Evolutionary conservation across 1,140 invertebrate species (phyloP), one percentile per base, ranked within the genome.

Genomic region (Eumeta japonica): DNA sequence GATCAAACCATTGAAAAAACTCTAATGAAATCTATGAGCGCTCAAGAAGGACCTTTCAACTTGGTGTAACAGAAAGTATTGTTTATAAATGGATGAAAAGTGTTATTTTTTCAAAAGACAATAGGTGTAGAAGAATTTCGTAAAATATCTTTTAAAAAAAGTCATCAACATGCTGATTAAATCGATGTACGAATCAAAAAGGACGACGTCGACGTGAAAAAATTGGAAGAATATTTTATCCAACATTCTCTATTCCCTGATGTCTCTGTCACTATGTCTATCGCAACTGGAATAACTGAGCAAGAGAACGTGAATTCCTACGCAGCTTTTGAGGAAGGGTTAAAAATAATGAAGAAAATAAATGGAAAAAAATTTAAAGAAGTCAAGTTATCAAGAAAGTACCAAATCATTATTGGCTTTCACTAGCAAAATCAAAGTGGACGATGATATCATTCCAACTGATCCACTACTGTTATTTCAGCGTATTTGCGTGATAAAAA

Each of bases 391-490:
- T 39, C 27, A 28, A 47, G 35, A 15, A 51, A 51, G 42, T 32
- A 51, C 28, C 39, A 48, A 39, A 36, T 45, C n/a, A 49, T 35
- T 53, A 30, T 44, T 45, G 37, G 42, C 41, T 10, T 28, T 14
- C n/a, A 49, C 16, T 47, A 45, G 14, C 37, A 49, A 49, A 46
- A 49, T 54, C 18, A 52, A 54, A 47, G 36, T 54, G 19, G 3
- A 46, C 44, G 44, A 47, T 35, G 41, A 52, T 24, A 19, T 50
- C 30, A 42, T 54, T 46, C 37, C 43, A 17, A 30, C 54, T 44
- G 46, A 52, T 43, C 45, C 51, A 41, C 28, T 52, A 13, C 28
- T 57, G 28, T 20, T 54, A 18, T 58, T 55, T 45, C 44, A 58
- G 28, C 37, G 47, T n/a, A n/a, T 55, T 34, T 47, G 36, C 12